phyloP scores from a whole-genome alignment of 2,888 invertebrate species.

The Anodontia alba region DNA sequence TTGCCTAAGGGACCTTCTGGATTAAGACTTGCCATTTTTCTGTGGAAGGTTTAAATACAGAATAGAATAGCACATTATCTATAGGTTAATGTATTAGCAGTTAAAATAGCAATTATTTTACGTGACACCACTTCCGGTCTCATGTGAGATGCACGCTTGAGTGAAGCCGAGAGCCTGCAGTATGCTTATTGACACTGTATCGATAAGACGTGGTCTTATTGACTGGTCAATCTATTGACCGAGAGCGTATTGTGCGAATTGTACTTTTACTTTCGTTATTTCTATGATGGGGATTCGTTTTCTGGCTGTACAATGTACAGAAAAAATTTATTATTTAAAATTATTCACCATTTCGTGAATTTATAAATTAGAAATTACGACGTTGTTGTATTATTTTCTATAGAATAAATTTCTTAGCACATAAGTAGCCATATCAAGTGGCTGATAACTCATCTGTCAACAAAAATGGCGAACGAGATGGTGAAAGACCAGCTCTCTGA shows the following conservation, averaged over 20 bases:
- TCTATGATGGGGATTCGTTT: background rate
- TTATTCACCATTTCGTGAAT: background rate
- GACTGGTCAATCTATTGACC: background rate
- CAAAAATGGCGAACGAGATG: background rate
- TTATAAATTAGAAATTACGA: background rate
- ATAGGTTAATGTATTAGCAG: too few relatives aligned
- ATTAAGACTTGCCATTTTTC: too few relatives aligned
- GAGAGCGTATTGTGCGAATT: background rate
- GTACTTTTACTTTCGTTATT: background rate
- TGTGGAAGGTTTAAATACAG: too few relatives aligned
- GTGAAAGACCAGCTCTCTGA: background rate
- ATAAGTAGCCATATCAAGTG: background rate
- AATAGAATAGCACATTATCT: too few relatives aligned
- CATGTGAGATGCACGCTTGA: background rate
- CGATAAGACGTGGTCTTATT: background rate
- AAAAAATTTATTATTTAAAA: background rate
- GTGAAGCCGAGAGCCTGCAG: background rate
- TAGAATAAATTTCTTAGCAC: background rate
- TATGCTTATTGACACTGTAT: background rate
- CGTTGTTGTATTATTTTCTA: background rate
- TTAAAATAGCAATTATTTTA: too few relatives aligned
- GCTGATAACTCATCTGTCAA: background rate
- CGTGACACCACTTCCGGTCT: conserved; percentile 6
- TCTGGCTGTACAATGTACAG: background rate
- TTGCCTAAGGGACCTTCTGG: too few relatives aligned